Percentiles rank a stretch among this genome's conserved stretches.
phyloP scores from a whole-genome alignment of 2,888 invertebrate genomes.

The Automeris io region DNA sequence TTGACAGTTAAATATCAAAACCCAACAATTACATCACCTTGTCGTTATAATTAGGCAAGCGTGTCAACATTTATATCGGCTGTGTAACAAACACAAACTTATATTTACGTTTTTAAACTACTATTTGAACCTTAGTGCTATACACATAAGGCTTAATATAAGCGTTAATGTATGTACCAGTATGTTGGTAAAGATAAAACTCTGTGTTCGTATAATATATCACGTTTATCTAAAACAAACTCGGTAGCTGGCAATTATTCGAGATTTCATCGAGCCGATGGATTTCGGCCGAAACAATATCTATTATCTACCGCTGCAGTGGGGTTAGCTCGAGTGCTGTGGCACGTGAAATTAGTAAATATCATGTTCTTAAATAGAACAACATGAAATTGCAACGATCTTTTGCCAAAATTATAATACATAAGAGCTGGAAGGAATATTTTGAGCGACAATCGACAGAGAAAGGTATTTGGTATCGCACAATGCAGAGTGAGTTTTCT shows the following conservation, averaged over 20 bases:
- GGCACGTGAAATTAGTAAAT: too few species aligned
- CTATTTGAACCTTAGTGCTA: conserved; percentile 11
- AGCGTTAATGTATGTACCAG: conserved; percentile 11
- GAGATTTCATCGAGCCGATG: conserved; percentile 36
- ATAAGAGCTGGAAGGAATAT: too few species aligned
- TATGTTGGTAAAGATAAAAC: conserved; percentile 18
- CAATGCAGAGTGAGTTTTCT: too few species aligned
- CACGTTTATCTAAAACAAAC: conserved; percentile 42
- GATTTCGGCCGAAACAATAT: conserved; percentile 25
- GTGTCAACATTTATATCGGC: conserved; percentile 31
- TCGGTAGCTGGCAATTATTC: conserved; percentile 46
- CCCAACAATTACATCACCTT: conserved; percentile 33
- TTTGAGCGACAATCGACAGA: too few species aligned
- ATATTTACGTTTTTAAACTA: not conserved
- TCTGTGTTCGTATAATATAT: conserved; percentile 39
- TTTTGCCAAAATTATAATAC: too few species aligned
- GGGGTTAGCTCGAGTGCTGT: not conserved
- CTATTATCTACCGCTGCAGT: conserved; percentile 9
- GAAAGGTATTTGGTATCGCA: too few species aligned
- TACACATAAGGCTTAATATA: conserved; percentile 1
- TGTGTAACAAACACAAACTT: conserved; percentile 12
- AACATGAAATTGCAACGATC: too few species aligned
- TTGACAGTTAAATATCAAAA: conserved; percentile 29
- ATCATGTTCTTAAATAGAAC: too few species aligned
- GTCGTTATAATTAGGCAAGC: conserved; percentile 37